Percentiles rank a stretch among this genome's conserved stretches.
phyloP scores from a whole-genome alignment of 2,113 vertebrate genomes.

The Galemys pyrenaicus region DNA sequence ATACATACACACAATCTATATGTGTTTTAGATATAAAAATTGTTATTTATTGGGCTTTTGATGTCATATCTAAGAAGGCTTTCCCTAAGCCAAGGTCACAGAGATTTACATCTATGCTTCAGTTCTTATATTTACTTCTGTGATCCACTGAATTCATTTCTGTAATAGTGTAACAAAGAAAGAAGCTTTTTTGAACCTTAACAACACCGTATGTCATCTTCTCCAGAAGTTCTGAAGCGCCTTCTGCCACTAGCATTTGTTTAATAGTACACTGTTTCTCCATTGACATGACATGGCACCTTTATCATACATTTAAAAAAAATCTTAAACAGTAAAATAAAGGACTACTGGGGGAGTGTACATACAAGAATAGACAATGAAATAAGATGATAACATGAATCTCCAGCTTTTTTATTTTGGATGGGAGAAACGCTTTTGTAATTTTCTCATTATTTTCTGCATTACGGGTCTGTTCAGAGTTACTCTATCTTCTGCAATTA shows the following conservation, averaged over 20 bases:
- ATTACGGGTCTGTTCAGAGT: neutral
- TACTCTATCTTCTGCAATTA: conserved; percentile 15
- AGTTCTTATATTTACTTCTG: conserved; percentile 2
- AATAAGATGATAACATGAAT: neutral
- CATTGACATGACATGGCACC: neutral
- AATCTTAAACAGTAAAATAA: neutral
- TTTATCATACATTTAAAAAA: conserved; percentile 17
- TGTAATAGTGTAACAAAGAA: neutral
- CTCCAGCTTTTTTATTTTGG: neutral
- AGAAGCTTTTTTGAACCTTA: conserved; percentile 3
- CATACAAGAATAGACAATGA: neutral
- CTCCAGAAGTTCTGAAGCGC: conserved; percentile 13
- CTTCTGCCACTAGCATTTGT: neutral
- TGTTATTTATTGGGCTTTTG: neutral
- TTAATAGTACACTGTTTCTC: neutral
- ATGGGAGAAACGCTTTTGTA: neutral
- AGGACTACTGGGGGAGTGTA: neutral
- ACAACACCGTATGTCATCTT: neutral
- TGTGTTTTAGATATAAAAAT: neutral
- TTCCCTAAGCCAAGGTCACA: neutral
- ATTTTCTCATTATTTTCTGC: neutral
- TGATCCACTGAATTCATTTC: conserved; percentile 21
- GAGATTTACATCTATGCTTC: neutral
- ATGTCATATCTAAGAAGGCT: neutral
- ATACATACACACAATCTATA: neutral